Evolutionary conservation across 2,888 invertebrate species (phyloP).

Genomic region (Helicoverpa assulta): DNA sequence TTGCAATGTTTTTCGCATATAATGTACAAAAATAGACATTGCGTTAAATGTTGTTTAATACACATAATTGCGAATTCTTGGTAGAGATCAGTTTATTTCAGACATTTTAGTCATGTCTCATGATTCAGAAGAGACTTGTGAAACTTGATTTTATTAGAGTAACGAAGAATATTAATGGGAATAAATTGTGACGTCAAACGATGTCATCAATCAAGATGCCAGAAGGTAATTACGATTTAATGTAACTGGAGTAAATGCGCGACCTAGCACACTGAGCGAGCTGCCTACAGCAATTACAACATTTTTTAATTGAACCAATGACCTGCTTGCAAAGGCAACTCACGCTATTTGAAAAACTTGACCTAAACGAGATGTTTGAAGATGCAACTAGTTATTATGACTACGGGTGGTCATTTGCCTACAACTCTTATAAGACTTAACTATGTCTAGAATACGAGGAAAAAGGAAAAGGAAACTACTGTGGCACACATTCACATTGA

Average conservation of each 20-base stretch:
- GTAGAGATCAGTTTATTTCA: slow-evolving; percentile 7
- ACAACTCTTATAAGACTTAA: background rate
- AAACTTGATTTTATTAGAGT: slow-evolving; percentile 6
- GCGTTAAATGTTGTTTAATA: slow-evolving; percentile 29
- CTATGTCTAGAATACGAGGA: slow-evolving; percentile 12
- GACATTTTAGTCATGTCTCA: background rate
- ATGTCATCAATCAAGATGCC: slow-evolving; percentile 52
- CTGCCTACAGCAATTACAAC: slow-evolving; percentile 21
- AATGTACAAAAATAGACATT: slow-evolving; percentile 58
- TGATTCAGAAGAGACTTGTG: slow-evolving; percentile 14
- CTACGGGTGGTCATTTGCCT: background rate
- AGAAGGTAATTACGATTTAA: slow-evolving; percentile 34
- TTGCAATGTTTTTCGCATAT: slow-evolving; percentile 64
- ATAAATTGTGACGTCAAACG: slow-evolving; percentile 49
- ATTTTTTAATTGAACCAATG: slow-evolving; percentile 5
- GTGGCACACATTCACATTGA: slow-evolving; percentile 18
- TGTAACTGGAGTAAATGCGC: slow-evolving; percentile 45
- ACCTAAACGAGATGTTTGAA: slow-evolving; percentile 2
- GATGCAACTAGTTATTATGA: background rate
- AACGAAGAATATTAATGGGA: slow-evolving; percentile 26
- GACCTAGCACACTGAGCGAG: slow-evolving; percentile 52
- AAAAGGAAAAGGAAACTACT: slow-evolving; percentile 21
- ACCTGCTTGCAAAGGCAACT: slow-evolving; percentile 15
- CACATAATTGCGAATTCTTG: slow-evolving; percentile 4
- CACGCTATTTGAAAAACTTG: background rate